Base-by-base conservation (phyloP, 2,888 invertebrate genomes). In the Rhopalosiphum nymphaeae region DNA sequence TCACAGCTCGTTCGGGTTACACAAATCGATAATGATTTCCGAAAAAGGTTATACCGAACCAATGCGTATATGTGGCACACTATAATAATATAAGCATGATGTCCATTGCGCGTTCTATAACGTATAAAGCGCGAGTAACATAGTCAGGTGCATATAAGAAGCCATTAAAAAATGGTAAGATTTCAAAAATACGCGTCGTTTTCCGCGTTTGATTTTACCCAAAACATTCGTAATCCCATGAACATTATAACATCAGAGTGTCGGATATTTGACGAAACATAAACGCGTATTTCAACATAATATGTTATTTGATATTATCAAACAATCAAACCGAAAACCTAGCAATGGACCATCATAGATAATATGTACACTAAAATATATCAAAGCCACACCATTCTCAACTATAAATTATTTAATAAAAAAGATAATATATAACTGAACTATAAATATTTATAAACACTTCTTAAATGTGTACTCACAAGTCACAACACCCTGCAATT, bases 21-120 rank as follows among this genome's bases (percentile, higher is more conserved):
- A 36, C 21, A 86, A 29, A 86, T 44, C 44, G 46, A 86, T 86
- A 86, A 86, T 86, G 29, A 86, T 86, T 86, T 86, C 46, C 86
- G 46, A 86, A 86, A 86, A 86, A 13, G 46, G 86, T 78, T 25
- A 78, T 78, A 78, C 78, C 21, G 21, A 78, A 78, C 36, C 78
- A 36, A 78, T 78, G 36, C 21, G 36, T 36, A 16, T 21, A 53
- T 21, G 53, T 53, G 36, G 78, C 9, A 25, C 78, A 36, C 9
- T 36, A 36, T 36, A 78, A 78, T 78, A 78, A 36, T 25, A 36
- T n/a, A n/a, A 67, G 57, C 26, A 57, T 57, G n/a, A 7, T 78
- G 36, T 13, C 78, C 36, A 78, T 42, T 42, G 29, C 9, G 29
- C 29, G n/a, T 86, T 86, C n/a, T 1, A 46, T 44, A 29, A 44